Base-by-base conservation (phyloP, 2,888 invertebrate species). In the Lucinisca nassula region DNA sequence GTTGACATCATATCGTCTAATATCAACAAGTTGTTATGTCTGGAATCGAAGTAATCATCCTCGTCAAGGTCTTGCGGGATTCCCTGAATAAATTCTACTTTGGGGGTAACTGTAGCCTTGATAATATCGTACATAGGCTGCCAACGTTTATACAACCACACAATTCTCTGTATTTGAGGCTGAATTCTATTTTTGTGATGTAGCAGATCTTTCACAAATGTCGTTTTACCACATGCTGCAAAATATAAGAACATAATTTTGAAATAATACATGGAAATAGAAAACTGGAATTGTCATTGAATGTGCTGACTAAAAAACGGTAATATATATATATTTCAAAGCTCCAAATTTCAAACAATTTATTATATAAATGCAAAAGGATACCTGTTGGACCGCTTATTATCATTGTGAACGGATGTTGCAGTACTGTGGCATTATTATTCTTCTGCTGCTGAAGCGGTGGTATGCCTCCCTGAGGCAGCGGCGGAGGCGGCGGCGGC, bases 51-150 rank as follows among this genome's bases (percentile, higher is more conserved):
- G 76, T 30, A 79, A 79, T 82, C 79, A 49, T 87, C 87, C 17
- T 87, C 82, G 10, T 87, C 84, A 35, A 81, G 61, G 32, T 84
- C 82, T 0, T 24, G 17, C 10, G 88, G 85, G 40, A 85, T 88
- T n/a, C 88, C 83, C 79, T 85, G 82, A 21, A 82, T 79, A 74
- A 83, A 88, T 58, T 88, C 85, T 37, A 88, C 88, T 21, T 37
- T 81, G 14, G 84, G 87, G 17, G 21, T 10, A 27, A 84, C 84
- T 51, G 67, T 38, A 6, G 24, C 77, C 35, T 73, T 75, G 70
- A 87, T 76, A 6, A 49, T 55, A 24, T n/a, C 45, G 30, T 87
- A 87, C 70, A 84, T 40, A 6, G 84, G 84, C 55, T 87, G 87
- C 87, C 61, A 61, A 8, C 61, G 27, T 61, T 30, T 61, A 17